Evolutionary conservation across 2,888 invertebrate species (phyloP), one percentile per base, ranked within the genome.

Genomic region (Mythimna albipuncta): DNA sequence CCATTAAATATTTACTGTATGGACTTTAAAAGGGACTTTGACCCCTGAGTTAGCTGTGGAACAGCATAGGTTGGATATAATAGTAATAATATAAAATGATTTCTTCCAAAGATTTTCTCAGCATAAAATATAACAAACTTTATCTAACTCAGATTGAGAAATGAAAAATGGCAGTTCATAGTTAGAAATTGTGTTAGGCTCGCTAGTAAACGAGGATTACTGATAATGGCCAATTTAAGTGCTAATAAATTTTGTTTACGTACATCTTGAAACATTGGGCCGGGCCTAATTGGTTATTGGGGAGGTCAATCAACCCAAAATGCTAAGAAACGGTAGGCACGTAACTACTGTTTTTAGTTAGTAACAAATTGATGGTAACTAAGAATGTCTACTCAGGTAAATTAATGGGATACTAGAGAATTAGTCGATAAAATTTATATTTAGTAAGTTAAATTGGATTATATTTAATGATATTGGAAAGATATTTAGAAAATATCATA

Each of bases 101-200:
- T 47, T 59, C 7, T 68, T 50, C 6, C 6, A 9, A 59, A 67
- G 19, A 57, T 57, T 38, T 52, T 47, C n/a, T 64, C n/a, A 11
- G 5, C 32, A 52, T 59, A 13, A 6, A 71, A 55, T 69, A 63
- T 59, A 78, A 50, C 32, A 54, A 72, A 66, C 52, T 72, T 72
- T 59, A 54, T 32, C 54, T 52, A 50, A 72, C 62, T 71, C 44
- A 52, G 47, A 75, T 72, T 69, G 35, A 64, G 63, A 63, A 52
- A 83, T 79, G 84, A 85, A 79, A 85, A 81, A 85, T 85, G 72
- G 73, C 64, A 76, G 74, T 77, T 83, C 35, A 63, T 69, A 76
- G 77, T 76, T 83, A 26, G 54, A 6, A 72, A 73, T 57, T 61
- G 59, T 52, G 57, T 63, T 57, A 67, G 68, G 59, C 21, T 69